phyloP scores from a whole-genome alignment of 2,797 vertebrate genomes.

The Yasuhikotakia modesta region DNA sequence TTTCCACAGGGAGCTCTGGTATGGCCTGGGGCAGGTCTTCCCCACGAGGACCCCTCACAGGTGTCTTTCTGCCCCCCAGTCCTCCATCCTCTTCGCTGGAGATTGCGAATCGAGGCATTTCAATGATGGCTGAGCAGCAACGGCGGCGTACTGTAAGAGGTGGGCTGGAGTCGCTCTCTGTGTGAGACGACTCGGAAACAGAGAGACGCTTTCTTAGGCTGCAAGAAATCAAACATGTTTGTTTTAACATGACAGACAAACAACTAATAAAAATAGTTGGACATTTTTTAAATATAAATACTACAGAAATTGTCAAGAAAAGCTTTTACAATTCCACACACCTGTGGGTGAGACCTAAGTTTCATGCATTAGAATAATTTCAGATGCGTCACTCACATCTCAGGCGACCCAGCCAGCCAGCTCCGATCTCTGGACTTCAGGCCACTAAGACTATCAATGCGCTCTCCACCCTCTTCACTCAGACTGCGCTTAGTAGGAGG shows the following conservation, averaged over 20 bases:
- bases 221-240: neutral
- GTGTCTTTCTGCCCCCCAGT: slow-evolving; percentile 58
- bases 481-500: slow-evolving; percentile 92
- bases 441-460: slow-evolving; percentile 81
- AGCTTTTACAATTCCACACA: too few species aligned
- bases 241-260: neutral
- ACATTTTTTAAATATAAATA: too few species aligned
- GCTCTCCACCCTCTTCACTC: slow-evolving; percentile 92
- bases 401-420: slow-evolving; percentile 94
- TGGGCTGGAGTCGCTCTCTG: slow-evolving; percentile 95
- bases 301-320: too few species aligned
- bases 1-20: slow-evolving; percentile 83
- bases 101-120: slow-evolving; percentile 89
- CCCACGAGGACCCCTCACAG: slow-evolving; percentile 65
- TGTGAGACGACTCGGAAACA: slow-evolving; percentile 94
- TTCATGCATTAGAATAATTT: too few species aligned
- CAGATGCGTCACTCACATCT: slow-evolving; percentile 83
- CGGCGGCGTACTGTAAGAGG: slow-evolving; percentile 89
- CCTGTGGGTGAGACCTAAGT: too few species aligned
- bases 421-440: slow-evolving; percentile 86
- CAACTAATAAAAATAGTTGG: neutral
- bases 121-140: slow-evolving; percentile 91
- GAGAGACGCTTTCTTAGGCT: slow-evolving; percentile 93
- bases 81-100: slow-evolving; percentile 83
- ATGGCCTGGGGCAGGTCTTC: slow-evolving; percentile 82